Evolutionary conservation across 1,140 invertebrate species (phyloP).

Genomic region (Aphelinus atriplicis): DNA sequence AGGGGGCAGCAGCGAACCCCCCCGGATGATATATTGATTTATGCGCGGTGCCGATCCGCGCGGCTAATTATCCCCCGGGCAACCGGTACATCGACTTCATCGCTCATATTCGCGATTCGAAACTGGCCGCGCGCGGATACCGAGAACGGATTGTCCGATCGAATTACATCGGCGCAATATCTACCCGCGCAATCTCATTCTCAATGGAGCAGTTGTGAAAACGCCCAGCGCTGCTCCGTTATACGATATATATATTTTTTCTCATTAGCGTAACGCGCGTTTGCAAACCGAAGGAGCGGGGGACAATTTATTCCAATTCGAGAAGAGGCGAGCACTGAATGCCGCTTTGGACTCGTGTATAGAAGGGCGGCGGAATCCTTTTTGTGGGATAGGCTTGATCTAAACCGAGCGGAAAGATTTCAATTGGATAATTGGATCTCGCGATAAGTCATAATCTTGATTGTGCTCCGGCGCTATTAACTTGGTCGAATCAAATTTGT

Average conservation of each 20-base stretch:
- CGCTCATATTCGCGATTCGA: constrained; percentile 7
- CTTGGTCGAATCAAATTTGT: too few relatives aligned
- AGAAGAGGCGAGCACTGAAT: too few relatives aligned
- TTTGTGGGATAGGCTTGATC: too few relatives aligned
- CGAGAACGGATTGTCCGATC: constrained; percentile 19
- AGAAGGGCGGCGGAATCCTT: too few relatives aligned
- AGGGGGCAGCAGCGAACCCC: too few relatives aligned
- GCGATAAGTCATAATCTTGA: too few relatives aligned
- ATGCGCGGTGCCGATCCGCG: not conserved
- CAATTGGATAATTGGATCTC: too few relatives aligned
- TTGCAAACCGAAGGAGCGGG: not conserved
- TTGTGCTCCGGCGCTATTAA: too few relatives aligned
- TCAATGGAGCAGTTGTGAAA: too few relatives aligned
- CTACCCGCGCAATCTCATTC: not conserved
- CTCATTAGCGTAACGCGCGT: constrained; percentile 4
- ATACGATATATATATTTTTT: not conserved
- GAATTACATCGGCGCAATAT: not conserved
- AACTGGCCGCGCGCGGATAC: not conserved
- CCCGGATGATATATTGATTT: not conserved
- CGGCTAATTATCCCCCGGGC: not conserved
- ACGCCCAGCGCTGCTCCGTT: not conserved
- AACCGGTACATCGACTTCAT: constrained; percentile 12
- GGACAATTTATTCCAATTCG: too few relatives aligned
- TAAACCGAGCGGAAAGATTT: too few relatives aligned
- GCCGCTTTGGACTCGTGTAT: too few relatives aligned